Conservation (phyloP, 2,888 invertebrate species). For the Meandrusa payeni region DNA sequence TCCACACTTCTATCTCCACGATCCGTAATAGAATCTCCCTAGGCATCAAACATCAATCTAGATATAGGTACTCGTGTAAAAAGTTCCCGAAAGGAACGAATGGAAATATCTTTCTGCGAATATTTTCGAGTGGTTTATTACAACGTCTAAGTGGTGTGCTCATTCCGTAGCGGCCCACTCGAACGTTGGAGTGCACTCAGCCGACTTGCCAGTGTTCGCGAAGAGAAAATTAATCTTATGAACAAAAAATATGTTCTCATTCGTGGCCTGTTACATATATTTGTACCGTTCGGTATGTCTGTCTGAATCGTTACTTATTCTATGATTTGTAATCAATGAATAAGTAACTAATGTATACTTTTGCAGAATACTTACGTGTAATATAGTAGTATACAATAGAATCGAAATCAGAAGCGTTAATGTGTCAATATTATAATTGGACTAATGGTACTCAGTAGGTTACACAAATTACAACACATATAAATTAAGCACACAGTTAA, state of each 20-base stretch:
- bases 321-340: too few species aligned
- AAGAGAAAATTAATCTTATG: constrained; percentile 39
- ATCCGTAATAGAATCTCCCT: neutral
- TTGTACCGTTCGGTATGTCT: too few species aligned
- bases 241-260: constrained; percentile 24
- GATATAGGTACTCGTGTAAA: constrained; percentile 4
- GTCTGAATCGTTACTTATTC: too few species aligned
- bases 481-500: too few species aligned
- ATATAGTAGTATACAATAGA: too few species aligned
- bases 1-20: neutral
- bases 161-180: constrained; percentile 59
- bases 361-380: too few species aligned
- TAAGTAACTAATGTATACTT: too few species aligned
- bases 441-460: too few species aligned
- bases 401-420: too few species aligned
- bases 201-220: constrained; percentile 30
- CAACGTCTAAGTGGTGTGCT: constrained; percentile 70
- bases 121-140: constrained; percentile 58
- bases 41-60: constrained; percentile 6
- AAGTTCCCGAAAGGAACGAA: constrained; percentile 28
- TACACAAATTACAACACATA: too few species aligned
- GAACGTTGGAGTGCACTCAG: constrained; percentile 48
- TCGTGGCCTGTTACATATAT: too few species aligned
- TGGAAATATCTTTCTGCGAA: constrained; percentile 36
- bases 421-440: too few species aligned